A percentile compares a stretch with the other conserved stretches of the same genome.
These are phyloP conservation scores for Psettodes erumei DNA, from an alignment of 2,113 vertebrate genomes.

Conservation along the genomic window DNA sequence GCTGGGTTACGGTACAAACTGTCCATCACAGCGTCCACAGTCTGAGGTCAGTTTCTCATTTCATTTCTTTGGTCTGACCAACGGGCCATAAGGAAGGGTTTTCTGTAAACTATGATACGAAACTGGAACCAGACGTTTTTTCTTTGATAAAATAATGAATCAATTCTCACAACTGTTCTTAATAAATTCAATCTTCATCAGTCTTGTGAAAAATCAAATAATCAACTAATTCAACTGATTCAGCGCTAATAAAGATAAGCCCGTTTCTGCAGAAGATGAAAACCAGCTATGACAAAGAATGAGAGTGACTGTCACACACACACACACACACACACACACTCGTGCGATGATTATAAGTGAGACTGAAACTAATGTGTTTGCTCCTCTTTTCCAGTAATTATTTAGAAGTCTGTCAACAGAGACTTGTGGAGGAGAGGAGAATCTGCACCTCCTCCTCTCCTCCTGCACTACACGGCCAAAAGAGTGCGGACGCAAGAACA, in stretches of 20 bases:
- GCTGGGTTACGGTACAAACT: background rate
- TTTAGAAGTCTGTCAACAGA: slow-evolving; percentile 54
- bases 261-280: background rate
- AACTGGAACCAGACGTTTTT: background rate
- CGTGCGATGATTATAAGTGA: slow-evolving; percentile 49
- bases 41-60: no score
- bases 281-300: no score
- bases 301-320: no score
- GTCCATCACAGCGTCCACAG: background rate
- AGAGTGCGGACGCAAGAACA: background rate
- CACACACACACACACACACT: background rate
- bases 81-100: no score
- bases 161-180: background rate
- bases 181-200: background rate
- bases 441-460: slow-evolving; percentile 1
- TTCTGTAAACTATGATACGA: background rate
- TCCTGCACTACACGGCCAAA: background rate
- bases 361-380: slow-evolving; percentile 65
- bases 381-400: slow-evolving; percentile 53
- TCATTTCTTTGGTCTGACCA: no score
- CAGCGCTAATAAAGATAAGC: background rate
- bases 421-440: background rate
- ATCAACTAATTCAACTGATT: background rate
- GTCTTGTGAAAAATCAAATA: background rate
- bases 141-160: background rate